Evolutionary conservation across 2,797 vertebrate species (phyloP).

Genomic region (Leucoraja ocellata): DNA sequence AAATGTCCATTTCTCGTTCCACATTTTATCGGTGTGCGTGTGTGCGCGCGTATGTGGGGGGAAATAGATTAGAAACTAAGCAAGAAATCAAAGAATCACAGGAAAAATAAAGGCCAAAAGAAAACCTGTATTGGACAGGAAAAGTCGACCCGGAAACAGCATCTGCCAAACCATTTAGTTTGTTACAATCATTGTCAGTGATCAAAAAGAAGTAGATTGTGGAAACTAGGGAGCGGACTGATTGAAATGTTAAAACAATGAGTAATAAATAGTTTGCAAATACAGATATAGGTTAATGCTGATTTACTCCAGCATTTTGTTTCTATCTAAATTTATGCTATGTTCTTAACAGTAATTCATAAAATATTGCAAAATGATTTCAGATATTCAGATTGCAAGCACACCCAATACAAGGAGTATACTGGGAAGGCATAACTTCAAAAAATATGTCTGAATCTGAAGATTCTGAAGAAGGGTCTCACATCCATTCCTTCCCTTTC

Average conservation of each 20-base stretch:
- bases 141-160: constrained; percentile 25
- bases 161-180: constrained; percentile 18
- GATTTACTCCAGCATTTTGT: too few relatives aligned
- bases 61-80: not conserved
- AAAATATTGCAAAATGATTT: not conserved
- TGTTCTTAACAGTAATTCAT: not conserved
- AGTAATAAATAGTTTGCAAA: not conserved
- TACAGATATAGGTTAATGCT: not conserved
- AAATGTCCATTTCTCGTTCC: not conserved
- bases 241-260: constrained; percentile 5
- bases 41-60: not conserved
- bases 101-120: not conserved
- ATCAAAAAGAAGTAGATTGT: not conserved
- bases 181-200: not conserved
- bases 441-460: not conserved
- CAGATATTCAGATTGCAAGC: not conserved
- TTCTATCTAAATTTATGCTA: not conserved
- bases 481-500: not conserved
- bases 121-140: not conserved
- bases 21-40: not conserved
- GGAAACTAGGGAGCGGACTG: not conserved
- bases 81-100: constrained; percentile 26
- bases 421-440: not conserved
- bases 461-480: not conserved
- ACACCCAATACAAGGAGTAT: not conserved